phyloP scores from a whole-genome alignment of 2,113 vertebrate genomes.

The Toxotes chatareus region DNA sequence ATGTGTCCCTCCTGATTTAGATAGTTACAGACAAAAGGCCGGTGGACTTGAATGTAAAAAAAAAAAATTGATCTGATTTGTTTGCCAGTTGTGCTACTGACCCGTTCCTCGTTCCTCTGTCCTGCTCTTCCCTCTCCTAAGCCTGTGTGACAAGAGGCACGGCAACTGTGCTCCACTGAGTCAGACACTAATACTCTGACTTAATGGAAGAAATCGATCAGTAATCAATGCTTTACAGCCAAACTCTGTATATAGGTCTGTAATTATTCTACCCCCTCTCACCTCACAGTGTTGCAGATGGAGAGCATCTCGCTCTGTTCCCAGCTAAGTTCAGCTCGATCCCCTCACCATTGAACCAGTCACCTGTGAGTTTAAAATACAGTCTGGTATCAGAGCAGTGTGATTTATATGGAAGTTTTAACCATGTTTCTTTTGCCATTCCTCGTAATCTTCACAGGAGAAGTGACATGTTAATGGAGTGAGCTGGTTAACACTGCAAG shows the following conservation, averaged over 20 bases:
- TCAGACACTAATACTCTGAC: not conserved
- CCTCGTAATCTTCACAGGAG: not conserved
- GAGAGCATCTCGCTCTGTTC: not conserved
- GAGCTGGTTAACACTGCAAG: not conserved
- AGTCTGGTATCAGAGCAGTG: not conserved
- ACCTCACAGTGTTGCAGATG: not conserved
- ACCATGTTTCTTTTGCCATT: not conserved
- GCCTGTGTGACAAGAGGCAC: not conserved
- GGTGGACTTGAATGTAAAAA: too few relatives aligned
- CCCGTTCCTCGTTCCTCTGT: not conserved
- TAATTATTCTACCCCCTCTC: not conserved
- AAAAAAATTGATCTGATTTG: not conserved
- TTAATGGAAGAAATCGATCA: not conserved
- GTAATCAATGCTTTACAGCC: not conserved
- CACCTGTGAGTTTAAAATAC: not conserved
- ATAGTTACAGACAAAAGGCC: too few relatives aligned
- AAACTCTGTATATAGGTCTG: not conserved
- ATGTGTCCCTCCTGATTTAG: not conserved
- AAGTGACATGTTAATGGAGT: not conserved
- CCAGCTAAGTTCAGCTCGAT: not conserved
- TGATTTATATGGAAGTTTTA: not conserved
- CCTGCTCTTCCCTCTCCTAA: not conserved
- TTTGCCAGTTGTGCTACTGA: not conserved
- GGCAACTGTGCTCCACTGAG: not conserved
- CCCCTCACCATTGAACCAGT: not conserved